phyloP scores from a whole-genome alignment of 2,797 vertebrate genomes.

The Pseudochaenichthys georgianus region DNA sequence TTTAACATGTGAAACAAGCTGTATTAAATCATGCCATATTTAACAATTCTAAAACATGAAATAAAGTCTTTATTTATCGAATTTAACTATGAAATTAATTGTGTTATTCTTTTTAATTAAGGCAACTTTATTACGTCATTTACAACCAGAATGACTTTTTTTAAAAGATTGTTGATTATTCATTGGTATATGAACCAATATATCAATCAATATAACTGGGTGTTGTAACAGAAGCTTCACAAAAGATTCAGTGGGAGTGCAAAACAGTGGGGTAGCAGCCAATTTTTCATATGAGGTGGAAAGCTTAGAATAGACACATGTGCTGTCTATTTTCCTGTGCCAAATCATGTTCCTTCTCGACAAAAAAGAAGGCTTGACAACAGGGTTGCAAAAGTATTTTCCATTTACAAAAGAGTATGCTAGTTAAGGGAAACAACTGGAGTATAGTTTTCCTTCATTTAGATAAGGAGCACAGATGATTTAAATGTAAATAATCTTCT shows the following conservation, averaged over 20 bases:
- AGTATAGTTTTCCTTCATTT: not conserved
- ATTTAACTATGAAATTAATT: too few species aligned
- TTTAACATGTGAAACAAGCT: too few species aligned
- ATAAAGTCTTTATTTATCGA: too few species aligned
- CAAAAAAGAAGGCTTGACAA: slow-evolving; percentile 15
- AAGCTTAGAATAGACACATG: slow-evolving; percentile 63
- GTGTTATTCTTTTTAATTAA: too few species aligned
- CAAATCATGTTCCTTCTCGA: slow-evolving; percentile 42
- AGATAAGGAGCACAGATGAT: not conserved
- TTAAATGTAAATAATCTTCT: not conserved
- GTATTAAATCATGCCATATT: too few species aligned
- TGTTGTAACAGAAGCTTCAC: slow-evolving; percentile 61
- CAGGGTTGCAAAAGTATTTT: slow-evolving; percentile 8
- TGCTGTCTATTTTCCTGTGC: slow-evolving; percentile 40
- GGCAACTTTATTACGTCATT: too few species aligned
- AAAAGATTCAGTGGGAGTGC: slow-evolving; percentile 68
- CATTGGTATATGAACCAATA: slow-evolving; percentile 39
- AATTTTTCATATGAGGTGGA: slow-evolving; percentile 55
- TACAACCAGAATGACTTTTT: not conserved
- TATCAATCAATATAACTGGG: slow-evolving; percentile 42
- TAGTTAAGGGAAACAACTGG: slow-evolving; percentile 2
- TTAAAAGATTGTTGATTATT: slow-evolving; percentile 9
- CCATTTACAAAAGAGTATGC: slow-evolving; percentile 11
- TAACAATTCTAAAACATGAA: too few species aligned
- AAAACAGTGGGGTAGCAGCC: slow-evolving; percentile 54